Evolutionary conservation across 1,140 invertebrate species (phyloP), one percentile per base, ranked within the genome.

Genomic region (Portunus trituberculatus): DNA sequence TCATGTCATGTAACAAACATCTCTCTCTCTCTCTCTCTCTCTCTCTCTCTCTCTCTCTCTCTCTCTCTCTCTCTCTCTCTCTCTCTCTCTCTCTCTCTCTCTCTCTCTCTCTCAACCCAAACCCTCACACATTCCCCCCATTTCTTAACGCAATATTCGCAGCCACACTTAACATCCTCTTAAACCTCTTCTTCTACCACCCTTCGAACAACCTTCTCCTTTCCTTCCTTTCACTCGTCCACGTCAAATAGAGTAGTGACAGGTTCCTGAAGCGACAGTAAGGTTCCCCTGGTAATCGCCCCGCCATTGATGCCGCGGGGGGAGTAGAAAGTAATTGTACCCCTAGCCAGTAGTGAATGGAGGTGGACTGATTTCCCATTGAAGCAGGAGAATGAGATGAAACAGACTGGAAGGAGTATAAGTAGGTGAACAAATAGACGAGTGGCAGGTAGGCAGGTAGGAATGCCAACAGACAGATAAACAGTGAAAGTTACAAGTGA

Each of bases 11-110:
- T 76, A 76, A 25, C 6, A n/a, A n/a, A n/a, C 67, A 59, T n/a
- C 67, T 76, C 20, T n/a, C 67, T n/a, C n/a, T 25, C 67, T 76
- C 67, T 76, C 67, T 76, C 67, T 76, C 67, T 76, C 67, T 76
- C 67, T 76, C 67, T 76, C 67, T 76, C 67, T 76, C 67, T 76
- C 67, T 76, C 67, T 76, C 67, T 76, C 67, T 76, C 67, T 76
- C n/a, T 76, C 67, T n/a, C n/a, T 25, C 67, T 76, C 67, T 76
- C 67, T 76, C 67, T 76, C 67, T 76, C 67, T 76, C 67, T 76
- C 67, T 76, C 67, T 76, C 67, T 76, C 67, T 76, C 67, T 76
- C 67, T 76, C 67, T 76, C 67, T 76, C 67, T 76, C 67, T 76
- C 67, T 76, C 67, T 76, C 67, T 76, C 67, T 76, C 67, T 76